Base-by-base conservation (phyloP, 2,113 vertebrate genomes). In the Platanista minor region DNA sequence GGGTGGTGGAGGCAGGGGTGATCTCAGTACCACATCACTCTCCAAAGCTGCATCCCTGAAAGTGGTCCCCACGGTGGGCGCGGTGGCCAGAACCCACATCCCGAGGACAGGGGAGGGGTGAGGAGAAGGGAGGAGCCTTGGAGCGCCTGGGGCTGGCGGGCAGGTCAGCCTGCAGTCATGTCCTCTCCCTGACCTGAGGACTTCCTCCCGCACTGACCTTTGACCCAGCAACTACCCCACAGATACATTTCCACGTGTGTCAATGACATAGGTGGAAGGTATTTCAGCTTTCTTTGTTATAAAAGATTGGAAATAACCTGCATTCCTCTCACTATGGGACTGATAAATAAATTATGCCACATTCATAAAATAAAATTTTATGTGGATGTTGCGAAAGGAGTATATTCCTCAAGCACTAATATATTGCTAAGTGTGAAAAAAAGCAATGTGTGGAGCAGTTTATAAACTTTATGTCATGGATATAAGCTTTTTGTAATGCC, bases 151-250 rank as follows among this genome's bases (percentile, higher is more conserved):
- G 54, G 36, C 20, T 18, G 0, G 33, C 41, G 6, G 2, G 23
- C 0, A 6, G n/a, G 46, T 1, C 0, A 6, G 2, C 31, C 36
- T 5, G 10, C 12, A 6, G 39, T 31, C 66, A 17, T 12, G 11
- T 18, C 52, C 33, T 61, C 31, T 69, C 41, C 0, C 3, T 20
- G 54, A 57, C 1, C 6, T 52, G 25, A 36, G 14, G 25, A 10
- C 15, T 41, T 64, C 66, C 33, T 29, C 23, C 25, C 3, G 1
- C 25, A 11, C 43, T 21, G 0, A 1, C 5, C 43, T 82, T 8
- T 5, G 23, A 25, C 86, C 54, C 5, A 5, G 31, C 33, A 36
- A 8, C 9, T 13, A 33, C 57, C 57, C 15, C 15, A 29, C 21
- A 8, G 2, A 5, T 23, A 27, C 6, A 49, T n/a, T 64, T 77